phyloP scores from a whole-genome alignment of 2,797 vertebrate species.

The Xiphophorus birchmanni region DNA sequence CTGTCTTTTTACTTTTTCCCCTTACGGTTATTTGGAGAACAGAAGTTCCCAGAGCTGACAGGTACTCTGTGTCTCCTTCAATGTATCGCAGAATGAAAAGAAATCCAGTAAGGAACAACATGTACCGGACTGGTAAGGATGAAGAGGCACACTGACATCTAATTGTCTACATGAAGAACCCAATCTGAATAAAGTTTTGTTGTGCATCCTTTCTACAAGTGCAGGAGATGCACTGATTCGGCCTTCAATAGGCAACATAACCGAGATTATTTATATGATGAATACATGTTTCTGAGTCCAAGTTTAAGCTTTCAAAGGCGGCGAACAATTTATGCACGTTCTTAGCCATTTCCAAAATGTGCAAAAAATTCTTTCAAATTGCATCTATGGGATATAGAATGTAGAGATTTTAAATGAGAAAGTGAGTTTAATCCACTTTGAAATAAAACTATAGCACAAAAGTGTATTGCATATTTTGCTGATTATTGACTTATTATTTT shows the following conservation, averaged over 20 bases:
- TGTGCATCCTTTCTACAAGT: neutral
- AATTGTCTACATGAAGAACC: slow-evolving; percentile 7
- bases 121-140: neutral
- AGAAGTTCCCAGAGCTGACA: slow-evolving; percentile 5
- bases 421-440: neutral
- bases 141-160: slow-evolving; percentile 7
- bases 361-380: neutral
- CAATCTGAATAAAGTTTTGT: neutral
- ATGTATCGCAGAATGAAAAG: slow-evolving; percentile 4
- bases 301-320: neutral
- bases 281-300: neutral
- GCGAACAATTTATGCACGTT: neutral
- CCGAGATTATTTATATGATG: neutral
- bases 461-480: neutral
- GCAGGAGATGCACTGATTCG: neutral
- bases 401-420: neutral
- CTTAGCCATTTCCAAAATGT: too few species aligned
- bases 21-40: slow-evolving; percentile 13
- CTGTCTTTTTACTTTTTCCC: slow-evolving; percentile 18
- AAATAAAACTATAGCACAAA: neutral
- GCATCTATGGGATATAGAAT: neutral
- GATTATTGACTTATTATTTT: neutral
- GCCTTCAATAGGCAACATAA: neutral
- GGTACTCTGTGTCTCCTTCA: neutral
- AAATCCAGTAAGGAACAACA: slow-evolving; percentile 11